Conservation (phyloP, 2,113 vertebrate species). For the Oryzias melastigma region DNA sequence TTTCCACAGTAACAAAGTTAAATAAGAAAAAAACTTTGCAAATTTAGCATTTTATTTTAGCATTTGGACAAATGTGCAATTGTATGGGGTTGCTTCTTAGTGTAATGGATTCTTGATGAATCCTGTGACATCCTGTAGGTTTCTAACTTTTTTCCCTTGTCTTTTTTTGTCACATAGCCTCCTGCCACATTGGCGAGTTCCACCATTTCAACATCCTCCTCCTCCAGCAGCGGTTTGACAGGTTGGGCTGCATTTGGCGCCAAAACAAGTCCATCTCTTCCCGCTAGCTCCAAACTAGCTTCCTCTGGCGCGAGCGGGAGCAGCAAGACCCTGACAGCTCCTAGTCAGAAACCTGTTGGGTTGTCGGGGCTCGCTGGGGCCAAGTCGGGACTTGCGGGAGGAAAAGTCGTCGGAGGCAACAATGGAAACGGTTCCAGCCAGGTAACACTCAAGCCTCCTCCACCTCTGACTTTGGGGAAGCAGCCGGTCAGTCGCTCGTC, state of each 20-base stretch:
- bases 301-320: slow-evolving; percentile 75
- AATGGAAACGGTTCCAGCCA: slow-evolving; percentile 75
- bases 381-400: slow-evolving; percentile 80
- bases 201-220: slow-evolving; percentile 78
- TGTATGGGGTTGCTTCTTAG: too few relatives aligned
- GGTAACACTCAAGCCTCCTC: slow-evolving; percentile 83
- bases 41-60: too few relatives aligned
- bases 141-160: slow-evolving; percentile 4
- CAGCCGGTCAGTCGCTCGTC: slow-evolving; percentile 89
- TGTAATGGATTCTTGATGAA: too few relatives aligned
- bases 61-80: too few relatives aligned
- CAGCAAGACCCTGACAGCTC: slow-evolving; percentile 80
- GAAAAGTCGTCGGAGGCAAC: slow-evolving; percentile 77
- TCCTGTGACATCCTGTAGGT: too few relatives aligned
- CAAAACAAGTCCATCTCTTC: slow-evolving; percentile 85
- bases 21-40: too few relatives aligned
- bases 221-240: slow-evolving; percentile 87
- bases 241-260: slow-evolving; percentile 97
- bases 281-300: slow-evolving; percentile 84
- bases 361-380: slow-evolving; percentile 84
- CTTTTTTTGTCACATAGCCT: slow-evolving; percentile 68
- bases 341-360: slow-evolving; percentile 87
- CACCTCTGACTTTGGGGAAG: slow-evolving; percentile 91
- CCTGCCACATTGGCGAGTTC: slow-evolving; percentile 84
- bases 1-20: too few relatives aligned